Conservation (phyloP, 1,140 invertebrate species). For the Psix sp. region DNA sequence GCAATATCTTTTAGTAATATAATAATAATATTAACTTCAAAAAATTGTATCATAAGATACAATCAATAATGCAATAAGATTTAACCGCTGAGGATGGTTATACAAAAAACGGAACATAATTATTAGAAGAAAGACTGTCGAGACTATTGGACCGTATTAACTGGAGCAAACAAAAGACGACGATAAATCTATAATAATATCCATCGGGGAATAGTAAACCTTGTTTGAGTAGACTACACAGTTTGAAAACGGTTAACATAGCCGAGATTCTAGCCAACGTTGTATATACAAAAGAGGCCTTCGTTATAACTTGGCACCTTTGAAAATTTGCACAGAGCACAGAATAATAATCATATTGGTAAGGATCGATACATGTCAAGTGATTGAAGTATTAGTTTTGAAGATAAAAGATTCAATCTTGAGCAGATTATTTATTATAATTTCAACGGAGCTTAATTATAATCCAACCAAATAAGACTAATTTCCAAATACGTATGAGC, state of each 20-base stretch:
- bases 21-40: too few species aligned
- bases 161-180: constrained; percentile 59
- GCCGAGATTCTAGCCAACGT: constrained; percentile 47
- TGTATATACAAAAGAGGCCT: constrained; percentile 33
- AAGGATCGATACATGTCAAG: constrained; percentile 4
- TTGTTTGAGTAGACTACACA: constrained; percentile 44
- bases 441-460: too few species aligned
- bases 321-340: constrained; percentile 33
- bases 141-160: constrained; percentile 51
- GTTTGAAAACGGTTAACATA: constrained; percentile 57
- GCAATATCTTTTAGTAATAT: too few species aligned
- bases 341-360: constrained; percentile 38
- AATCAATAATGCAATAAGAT: too few species aligned
- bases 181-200: constrained; percentile 57
- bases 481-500: too few species aligned
- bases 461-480: too few species aligned
- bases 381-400: constrained; percentile 24
- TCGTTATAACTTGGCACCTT: constrained; percentile 22
- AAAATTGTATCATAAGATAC: too few species aligned
- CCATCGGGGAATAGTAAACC: constrained; percentile 54
- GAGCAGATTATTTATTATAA: too few species aligned
- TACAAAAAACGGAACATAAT: constrained; percentile 48
- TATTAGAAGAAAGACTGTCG: constrained; percentile 38
- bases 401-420: too few species aligned
- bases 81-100: constrained; percentile 24